Evolutionary conservation across 2,113 vertebrate species (phyloP).

Genomic region (Antennarius striatus): DNA sequence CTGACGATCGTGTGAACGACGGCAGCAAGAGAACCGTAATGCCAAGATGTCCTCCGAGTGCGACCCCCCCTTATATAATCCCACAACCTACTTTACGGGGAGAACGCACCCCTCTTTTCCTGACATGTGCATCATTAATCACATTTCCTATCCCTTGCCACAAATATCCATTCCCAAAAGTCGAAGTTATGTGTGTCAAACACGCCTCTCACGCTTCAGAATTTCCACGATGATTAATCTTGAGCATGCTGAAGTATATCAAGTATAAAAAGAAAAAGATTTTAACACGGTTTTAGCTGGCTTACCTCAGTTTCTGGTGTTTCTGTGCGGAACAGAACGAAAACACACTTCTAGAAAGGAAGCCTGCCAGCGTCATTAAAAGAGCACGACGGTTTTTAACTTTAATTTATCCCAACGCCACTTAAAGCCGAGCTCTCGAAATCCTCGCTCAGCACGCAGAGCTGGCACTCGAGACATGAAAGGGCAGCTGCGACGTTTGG

Average conservation of each 20-base stretch:
- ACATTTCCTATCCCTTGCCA: constrained; percentile 49
- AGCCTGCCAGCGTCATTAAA: constrained; percentile 23
- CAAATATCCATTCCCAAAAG: constrained; percentile 48
- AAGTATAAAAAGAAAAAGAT: too few species aligned
- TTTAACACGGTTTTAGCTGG: background rate
- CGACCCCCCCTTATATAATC: constrained; percentile 52
- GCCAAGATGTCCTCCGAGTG: constrained; percentile 47
- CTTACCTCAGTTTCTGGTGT: constrained; percentile 1
- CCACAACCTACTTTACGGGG: constrained; percentile 58
- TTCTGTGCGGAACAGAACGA: constrained; percentile 12
- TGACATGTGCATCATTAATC: constrained; percentile 66
- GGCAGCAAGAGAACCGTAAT: constrained; percentile 66
- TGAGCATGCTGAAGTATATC: too few species aligned
- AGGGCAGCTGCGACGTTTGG: constrained; percentile 70
- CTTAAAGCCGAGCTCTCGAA: constrained; percentile 58
- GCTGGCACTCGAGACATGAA: constrained; percentile 78
- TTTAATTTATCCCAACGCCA: constrained; percentile 50
- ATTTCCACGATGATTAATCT: constrained; percentile 29
- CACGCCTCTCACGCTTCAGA: constrained; percentile 22
- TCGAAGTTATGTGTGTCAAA: constrained; percentile 37
- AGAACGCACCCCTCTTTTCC: constrained; percentile 24
- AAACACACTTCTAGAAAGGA: constrained; percentile 17
- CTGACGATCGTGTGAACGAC: too few species aligned
- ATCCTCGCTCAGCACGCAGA: constrained; percentile 56
- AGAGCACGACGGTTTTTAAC: constrained; percentile 29